These are phyloP conservation scores for Loriculus beryllinus DNA, from an alignment of 2,797 vertebrate species.

Conservation along the genomic window DNA sequence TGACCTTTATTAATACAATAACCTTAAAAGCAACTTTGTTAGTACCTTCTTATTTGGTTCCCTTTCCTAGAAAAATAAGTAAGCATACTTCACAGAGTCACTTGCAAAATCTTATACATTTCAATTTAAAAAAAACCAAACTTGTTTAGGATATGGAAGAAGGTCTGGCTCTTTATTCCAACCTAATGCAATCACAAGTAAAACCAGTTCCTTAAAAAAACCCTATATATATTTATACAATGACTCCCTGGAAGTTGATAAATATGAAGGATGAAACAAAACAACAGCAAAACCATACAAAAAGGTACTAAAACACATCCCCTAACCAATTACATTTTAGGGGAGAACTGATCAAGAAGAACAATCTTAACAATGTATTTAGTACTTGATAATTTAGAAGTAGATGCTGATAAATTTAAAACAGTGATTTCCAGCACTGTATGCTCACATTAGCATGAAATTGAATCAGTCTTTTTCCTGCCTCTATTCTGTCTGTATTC, in stretches of 20 bases:
- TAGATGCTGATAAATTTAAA: constrained; percentile 21
- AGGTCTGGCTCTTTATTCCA: not conserved
- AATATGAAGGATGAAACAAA: not conserved
- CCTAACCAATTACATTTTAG: not conserved
- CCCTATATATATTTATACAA: fast-evolving
- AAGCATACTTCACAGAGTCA: not conserved
- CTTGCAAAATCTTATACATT: not conserved
- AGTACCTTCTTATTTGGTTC: not conserved
- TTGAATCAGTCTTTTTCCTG: constrained; percentile 11
- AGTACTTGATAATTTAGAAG: constrained; percentile 4
- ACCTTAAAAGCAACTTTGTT: not conserved
- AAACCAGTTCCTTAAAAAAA: not conserved
- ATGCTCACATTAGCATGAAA: constrained; percentile 47
- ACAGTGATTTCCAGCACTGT: not conserved
- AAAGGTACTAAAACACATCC: not conserved
- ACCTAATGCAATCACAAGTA: not conserved
- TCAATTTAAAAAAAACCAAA: not conserved
- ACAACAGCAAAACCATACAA: not conserved
- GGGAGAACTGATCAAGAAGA: not conserved
- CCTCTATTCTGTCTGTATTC: not conserved
- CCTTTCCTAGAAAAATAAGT: not conserved
- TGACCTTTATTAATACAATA: not conserved
- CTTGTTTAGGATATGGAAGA: not conserved
- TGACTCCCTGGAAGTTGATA: not conserved
- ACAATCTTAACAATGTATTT: not conserved